Percentiles rank a stretch among this genome's conserved stretches.
phyloP scores from a whole-genome alignment of 2,113 vertebrate species.

The Rattus norvegicus region GRCr8 NC_086034.1:55170001-55170500 shows the following conservation, averaged over 20 bases:
- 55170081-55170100: background rate
- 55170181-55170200: background rate
- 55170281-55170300: background rate
- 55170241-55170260: background rate
- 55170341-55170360: background rate
- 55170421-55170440: too few species aligned
- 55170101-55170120: background rate
- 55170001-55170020: background rate
- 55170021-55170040: background rate
- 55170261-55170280: background rate
- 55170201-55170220: background rate
- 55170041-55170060: background rate
- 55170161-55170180: background rate
- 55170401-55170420: too few species aligned
- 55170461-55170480: too few species aligned
- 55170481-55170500: too few species aligned
- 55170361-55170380: too few species aligned
- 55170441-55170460: too few species aligned
- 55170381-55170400: too few species aligned
- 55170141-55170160: background rate
- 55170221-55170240: background rate
- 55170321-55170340: background rate
- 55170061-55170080: background rate
- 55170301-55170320: background rate
- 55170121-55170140: background rate